A percentile compares a stretch with the other conserved stretches of the same genome.
Evolutionary conservation across 2,888 invertebrate species (phyloP).

Genomic region (Malacosoma neustria): DNA sequence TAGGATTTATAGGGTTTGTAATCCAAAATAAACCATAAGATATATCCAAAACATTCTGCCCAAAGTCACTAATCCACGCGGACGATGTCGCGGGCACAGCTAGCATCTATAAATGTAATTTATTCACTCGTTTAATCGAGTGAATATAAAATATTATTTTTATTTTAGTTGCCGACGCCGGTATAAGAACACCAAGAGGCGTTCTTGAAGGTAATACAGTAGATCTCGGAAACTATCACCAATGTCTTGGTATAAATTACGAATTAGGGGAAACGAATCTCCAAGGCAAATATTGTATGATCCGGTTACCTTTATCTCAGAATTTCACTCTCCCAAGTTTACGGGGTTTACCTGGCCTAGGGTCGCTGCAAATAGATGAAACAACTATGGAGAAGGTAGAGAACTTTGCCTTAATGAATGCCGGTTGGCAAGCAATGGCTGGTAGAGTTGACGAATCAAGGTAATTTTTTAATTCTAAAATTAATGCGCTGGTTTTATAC

Average conservation of each 20-base stretch:
- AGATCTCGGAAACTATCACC: conserved; percentile 33
- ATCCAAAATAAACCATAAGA: too few species aligned
- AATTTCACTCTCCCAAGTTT: conserved; percentile 11
- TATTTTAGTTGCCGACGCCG: conserved; percentile 15
- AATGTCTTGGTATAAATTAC: conserved; percentile 27
- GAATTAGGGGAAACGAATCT: conserved; percentile 15
- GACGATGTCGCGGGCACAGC: too few species aligned
- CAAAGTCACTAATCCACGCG: too few species aligned
- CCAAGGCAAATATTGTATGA: conserved; percentile 40
- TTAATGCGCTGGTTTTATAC: too few species aligned
- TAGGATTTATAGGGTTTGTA: too few species aligned
- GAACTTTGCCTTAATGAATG: conserved; percentile 3
- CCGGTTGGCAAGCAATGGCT: conserved; percentile 7
- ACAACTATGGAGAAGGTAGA: conserved; percentile 5
- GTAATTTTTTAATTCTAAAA: conserved; percentile 3
- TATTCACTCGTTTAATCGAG: too few species aligned
- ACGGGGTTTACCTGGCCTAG: conserved; percentile 4
- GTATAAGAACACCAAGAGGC: conserved; percentile 28
- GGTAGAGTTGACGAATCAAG: conserved; percentile 9
- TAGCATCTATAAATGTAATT: too few species aligned
- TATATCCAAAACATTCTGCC: too few species aligned
- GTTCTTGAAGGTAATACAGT: conserved; percentile 19
- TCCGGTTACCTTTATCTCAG: conserved; percentile 23
- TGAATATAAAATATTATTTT: too few species aligned
- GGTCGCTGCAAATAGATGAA: conserved; percentile 7